Percentiles rank a stretch among this genome's conserved stretches.
Evolutionary conservation across 2,888 invertebrate genomes (phyloP).

Genomic region (Tiliacea citrago): DNA sequence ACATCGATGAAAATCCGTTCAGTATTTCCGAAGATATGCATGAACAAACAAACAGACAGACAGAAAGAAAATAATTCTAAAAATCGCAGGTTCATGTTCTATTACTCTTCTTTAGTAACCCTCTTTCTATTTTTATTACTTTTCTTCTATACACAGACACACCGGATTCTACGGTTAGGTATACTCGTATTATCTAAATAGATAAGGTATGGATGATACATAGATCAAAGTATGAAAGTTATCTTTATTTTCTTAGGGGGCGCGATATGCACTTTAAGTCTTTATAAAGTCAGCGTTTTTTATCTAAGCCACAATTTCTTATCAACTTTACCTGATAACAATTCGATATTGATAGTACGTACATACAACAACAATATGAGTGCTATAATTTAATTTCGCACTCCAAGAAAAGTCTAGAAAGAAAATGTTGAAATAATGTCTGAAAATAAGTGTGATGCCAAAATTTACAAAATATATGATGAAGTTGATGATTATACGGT

Average conservation of each 20-base stretch:
- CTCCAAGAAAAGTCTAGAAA: slow-evolving; percentile 22
- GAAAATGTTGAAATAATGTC: slow-evolving; percentile 15
- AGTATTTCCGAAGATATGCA: no score
- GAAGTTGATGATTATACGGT: not conserved
- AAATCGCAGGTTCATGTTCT: no score
- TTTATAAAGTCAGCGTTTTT: not conserved
- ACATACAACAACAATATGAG: not conserved
- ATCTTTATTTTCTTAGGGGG: not conserved
- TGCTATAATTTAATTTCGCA: not conserved
- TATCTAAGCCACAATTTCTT: slow-evolving; percentile 23
- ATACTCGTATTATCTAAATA: no score
- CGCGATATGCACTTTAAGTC: slow-evolving; percentile 18
- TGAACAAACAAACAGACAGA: no score
- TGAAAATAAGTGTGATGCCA: not conserved
- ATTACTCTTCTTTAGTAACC: no score
- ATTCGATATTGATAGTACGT: slow-evolving; percentile 6
- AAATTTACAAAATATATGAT: not conserved
- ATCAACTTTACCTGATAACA: slow-evolving; percentile 27
- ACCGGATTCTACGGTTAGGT: no score
- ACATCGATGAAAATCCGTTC: no score
- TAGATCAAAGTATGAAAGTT: slow-evolving; percentile 11
- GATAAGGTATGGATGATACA: not conserved
- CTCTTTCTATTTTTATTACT: no score
- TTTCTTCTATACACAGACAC: no score
- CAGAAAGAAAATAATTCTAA: no score